Evolutionary conservation across 1,140 invertebrate species (phyloP), one percentile per base, ranked within the genome.

Genomic region (Meteorus sp.): DNA sequence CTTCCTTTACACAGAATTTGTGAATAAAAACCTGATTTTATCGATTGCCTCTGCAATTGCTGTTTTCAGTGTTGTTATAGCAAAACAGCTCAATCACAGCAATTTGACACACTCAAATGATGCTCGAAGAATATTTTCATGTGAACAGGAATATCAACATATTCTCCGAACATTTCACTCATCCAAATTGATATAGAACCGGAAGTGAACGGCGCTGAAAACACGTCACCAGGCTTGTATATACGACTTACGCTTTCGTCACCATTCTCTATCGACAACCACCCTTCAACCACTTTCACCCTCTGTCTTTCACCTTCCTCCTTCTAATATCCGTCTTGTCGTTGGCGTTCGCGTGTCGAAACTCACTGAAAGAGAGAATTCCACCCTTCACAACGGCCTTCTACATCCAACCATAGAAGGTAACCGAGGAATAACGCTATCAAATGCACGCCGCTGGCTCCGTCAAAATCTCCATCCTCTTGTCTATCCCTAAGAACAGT

Each of bases 371-470:
- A 13, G 3, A 23, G 25, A 37, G 31, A 33, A 56, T 33, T 25
- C 31, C 53, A 56, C 41, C 62, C 61, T 60, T 55, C 53, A 13
- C 51, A 45, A 69, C 68, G 69, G 75, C 64, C 65, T 67, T 61
- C 62, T 58, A 9, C 33, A 45, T 65, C 64, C 68, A 51, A 39
- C 54, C 44, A 25, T 27, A 45, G 33, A 62, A 63, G 66, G 66
- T 70, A 67, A 70, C 72, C 66, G 56, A 59, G 65, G 68, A 70
- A 74, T 77, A 75, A 70, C 72, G 69, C 75, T 73, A 78, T 79
- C 77, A 78, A 78, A 69, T 71, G 70, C 75, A 79, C 72, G 74
- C 71, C 72, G 73, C 57, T 64, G 61, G 53, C 61, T 63, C 52
- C 60, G 59, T 61, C 62, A 64, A 60, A 60, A 64, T 64, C 29